phyloP scores from a whole-genome alignment of 2,113 vertebrate species.

The Camelus dromedarius region DNA sequence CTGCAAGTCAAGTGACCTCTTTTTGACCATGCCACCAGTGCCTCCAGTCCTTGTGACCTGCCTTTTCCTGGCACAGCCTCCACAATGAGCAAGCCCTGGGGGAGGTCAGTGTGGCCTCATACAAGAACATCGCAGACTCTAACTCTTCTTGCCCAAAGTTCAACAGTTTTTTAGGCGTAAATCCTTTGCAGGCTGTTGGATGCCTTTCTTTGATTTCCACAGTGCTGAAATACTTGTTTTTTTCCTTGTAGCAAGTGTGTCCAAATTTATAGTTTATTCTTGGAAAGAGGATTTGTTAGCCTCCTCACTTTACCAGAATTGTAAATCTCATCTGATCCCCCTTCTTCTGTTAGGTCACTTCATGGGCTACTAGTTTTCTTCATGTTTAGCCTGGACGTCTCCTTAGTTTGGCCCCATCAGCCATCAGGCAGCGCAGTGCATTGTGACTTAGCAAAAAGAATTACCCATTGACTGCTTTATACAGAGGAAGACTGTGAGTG shows the following conservation, averaged over 20 bases:
- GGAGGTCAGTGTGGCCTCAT: neutral
- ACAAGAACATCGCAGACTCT: neutral
- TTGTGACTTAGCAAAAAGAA: neutral
- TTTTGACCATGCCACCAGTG: neutral
- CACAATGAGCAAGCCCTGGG: neutral
- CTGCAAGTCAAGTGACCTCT: neutral
- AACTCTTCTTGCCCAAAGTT: neutral
- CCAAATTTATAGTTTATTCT: neutral
- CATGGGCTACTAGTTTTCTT: neutral
- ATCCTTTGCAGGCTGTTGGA: neutral
- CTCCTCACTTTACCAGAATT: neutral
- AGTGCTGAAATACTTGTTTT: neutral
- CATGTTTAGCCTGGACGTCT: neutral
- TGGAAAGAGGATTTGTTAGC: neutral
- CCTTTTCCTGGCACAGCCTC: neutral
- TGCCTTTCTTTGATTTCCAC: neutral
- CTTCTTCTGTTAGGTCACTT: neutral
- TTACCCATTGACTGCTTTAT: neutral
- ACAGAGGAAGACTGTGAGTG: no score
- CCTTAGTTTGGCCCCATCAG: neutral
- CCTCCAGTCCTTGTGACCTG: neutral
- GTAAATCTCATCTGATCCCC: neutral
- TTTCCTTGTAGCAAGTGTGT: neutral
- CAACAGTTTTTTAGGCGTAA: neutral
- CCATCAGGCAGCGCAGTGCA: neutral